Evolutionary conservation across 2,113 vertebrate genomes (phyloP), one percentile per base, ranked within the genome.

Genomic region (Morone saxatilis): DNA sequence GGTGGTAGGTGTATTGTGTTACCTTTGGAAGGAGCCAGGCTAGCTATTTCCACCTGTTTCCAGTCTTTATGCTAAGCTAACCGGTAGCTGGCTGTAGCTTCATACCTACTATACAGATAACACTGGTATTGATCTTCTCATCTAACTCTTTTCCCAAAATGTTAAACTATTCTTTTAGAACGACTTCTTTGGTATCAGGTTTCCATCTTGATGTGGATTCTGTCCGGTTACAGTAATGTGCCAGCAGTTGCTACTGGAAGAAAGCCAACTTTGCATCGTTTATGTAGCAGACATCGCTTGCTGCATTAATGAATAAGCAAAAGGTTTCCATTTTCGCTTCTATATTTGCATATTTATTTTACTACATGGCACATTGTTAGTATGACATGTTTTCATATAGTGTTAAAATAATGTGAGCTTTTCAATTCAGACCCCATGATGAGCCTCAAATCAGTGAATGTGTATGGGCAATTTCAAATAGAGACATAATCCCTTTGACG

Each of bases 401-500:
- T 61, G 20, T 59, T 76, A 66, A 76, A 79, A 59, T 36, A 73
- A 68, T 60, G 66, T 67, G 63, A 81, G 38, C 48, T 53, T 89
- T 85, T 79, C 53, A 67, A 79, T 69, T 80, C 74, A 54, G 66
- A 76, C 56, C n/a, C 19, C 31, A 31, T 66, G 71, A 78, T 56
- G 60, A 78, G 45, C 25, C 13, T 40, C 61, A 43, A 81, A 74
- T 77, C 75, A 56, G 67, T n/a, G 13, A 75, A 76, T 31, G 50
- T 81, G 59, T 71, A 22, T 57, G 50, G 86, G 71, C 66, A 77
- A 57, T 72, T 90, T 84, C 73, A 89, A 84, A 89, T 38, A 54
- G 22, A 67, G 67, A 83, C 71, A 59, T 90, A 88, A 92, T 91
- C 80, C 83, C 81, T 80, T 83, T 91, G 63, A 79, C 40, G 51